phyloP scores from a whole-genome alignment of 2,888 invertebrate species.

The Ferrisia virgata region DNA sequence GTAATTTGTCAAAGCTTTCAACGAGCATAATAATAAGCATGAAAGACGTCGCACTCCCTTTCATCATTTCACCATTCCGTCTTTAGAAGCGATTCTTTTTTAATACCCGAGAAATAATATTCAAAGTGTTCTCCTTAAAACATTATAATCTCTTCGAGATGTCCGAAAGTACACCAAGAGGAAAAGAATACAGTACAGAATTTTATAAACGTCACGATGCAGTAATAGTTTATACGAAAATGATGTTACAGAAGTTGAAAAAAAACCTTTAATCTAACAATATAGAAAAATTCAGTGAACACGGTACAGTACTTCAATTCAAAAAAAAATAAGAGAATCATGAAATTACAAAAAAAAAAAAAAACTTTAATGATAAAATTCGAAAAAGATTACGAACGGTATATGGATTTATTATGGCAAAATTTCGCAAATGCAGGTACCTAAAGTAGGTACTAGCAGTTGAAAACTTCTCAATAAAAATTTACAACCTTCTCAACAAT shows the following conservation, averaged over 20 bases:
- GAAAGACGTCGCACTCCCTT: not conserved
- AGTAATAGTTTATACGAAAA: not conserved
- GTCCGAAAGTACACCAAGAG: not conserved
- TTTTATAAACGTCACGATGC: not conserved
- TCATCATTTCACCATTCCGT: not conserved
- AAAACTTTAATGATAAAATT: too few relatives aligned
- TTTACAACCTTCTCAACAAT: not conserved
- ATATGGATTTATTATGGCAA: not conserved
- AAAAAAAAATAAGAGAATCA: too few relatives aligned
- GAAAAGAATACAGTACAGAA: not conserved
- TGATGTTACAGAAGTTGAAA: too few relatives aligned
- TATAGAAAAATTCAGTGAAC: too few relatives aligned
- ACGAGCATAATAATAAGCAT: conserved; percentile 16
- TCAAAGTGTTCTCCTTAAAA: not conserved
- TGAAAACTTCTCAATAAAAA: not conserved
- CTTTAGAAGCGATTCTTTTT: conserved; percentile 13
- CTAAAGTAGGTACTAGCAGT: too few relatives aligned
- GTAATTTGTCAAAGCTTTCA: conserved; percentile 35
- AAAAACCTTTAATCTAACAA: too few relatives aligned
- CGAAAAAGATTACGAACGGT: too few relatives aligned
- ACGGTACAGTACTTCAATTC: too few relatives aligned
- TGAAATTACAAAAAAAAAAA: too few relatives aligned
- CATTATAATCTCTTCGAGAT: not conserved
- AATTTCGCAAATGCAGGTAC: not conserved
- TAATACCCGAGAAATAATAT: conserved; percentile 1